Conservation (phyloP, 2,797 vertebrate species). For the Nyctibius grandis region DNA sequence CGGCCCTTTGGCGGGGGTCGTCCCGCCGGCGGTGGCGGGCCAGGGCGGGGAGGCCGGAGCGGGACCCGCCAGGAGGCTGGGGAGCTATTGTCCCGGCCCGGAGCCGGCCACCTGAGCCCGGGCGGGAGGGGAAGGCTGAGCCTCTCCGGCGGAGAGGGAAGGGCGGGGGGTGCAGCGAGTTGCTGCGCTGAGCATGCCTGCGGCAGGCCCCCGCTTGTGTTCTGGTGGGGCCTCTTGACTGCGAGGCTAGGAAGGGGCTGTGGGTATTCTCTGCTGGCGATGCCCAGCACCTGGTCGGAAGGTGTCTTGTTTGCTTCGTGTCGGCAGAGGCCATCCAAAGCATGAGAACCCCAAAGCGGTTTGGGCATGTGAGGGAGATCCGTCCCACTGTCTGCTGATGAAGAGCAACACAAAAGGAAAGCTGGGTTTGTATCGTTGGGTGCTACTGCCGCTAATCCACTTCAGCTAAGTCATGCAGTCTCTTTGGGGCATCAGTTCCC, state of each 20-base stretch:
- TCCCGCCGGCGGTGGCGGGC: neutral
- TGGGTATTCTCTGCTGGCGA: neutral
- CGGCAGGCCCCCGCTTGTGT: neutral
- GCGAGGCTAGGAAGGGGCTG: neutral
- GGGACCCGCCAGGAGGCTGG: neutral
- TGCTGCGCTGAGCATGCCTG: neutral
- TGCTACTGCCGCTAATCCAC: fast-evolving
- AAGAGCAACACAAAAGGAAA: neutral
- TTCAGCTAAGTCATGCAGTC: neutral
- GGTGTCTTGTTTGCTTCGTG: neutral
- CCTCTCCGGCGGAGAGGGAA: neutral
- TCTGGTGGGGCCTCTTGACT: fast-evolving
- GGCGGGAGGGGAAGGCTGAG: neutral
- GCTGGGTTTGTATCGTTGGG: neutral
- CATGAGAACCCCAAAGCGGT: fast-evolving
- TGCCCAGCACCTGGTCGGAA: neutral
- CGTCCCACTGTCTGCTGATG: neutral
- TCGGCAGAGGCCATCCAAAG: neutral
- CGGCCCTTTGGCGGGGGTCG: neutral
- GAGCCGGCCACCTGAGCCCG: neutral
- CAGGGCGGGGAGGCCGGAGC: neutral
- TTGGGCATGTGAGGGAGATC: neutral
- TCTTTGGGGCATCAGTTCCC: neutral
- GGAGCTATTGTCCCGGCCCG: neutral
- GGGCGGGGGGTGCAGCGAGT: neutral